phyloP scores from a whole-genome alignment of 2,888 invertebrate genomes.

The Epirrita christyi region DNA sequence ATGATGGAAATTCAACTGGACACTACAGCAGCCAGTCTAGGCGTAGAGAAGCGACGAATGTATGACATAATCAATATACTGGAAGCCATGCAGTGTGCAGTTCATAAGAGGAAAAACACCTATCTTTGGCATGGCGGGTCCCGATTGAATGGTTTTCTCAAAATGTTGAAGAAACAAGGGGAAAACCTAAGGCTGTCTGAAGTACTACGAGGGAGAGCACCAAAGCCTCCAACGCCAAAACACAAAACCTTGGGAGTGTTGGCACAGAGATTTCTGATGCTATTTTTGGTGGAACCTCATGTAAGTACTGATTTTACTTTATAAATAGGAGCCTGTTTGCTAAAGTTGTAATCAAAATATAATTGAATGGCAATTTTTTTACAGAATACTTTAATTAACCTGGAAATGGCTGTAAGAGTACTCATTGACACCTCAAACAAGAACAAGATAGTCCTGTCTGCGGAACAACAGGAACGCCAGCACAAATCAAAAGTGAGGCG shows the following conservation, averaged over 20 bases:
- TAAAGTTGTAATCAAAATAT: not conserved
- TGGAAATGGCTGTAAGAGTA: slow-evolving; percentile 88
- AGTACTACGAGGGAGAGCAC: slow-evolving; percentile 77
- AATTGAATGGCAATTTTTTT: slow-evolving; percentile 32
- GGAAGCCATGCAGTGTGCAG: slow-evolving; percentile 89
- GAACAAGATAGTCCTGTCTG: slow-evolving; percentile 80
- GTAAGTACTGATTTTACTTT: slow-evolving; percentile 62
- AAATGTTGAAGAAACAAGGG: slow-evolving; percentile 86
- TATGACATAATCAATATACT: slow-evolving; percentile 90
- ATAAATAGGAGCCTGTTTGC: not conserved
- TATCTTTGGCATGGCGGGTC: slow-evolving; percentile 89
- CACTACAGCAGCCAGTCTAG: slow-evolving; percentile 85
- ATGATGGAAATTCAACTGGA: slow-evolving; percentile 86
- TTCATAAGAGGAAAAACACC: slow-evolving; percentile 87
- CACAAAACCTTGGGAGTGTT: slow-evolving; percentile 88
- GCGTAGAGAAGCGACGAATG: slow-evolving; percentile 88
- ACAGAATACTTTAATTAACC: slow-evolving; percentile 86
- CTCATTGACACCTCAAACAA: slow-evolving; percentile 80
- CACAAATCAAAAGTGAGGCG: slow-evolving; percentile 89
- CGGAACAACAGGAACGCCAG: slow-evolving; percentile 80
- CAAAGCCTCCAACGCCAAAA: slow-evolving; percentile 80
- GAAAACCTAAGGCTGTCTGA: slow-evolving; percentile 80
- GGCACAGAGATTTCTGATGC: slow-evolving; percentile 89
- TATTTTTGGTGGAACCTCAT: slow-evolving; percentile 87
- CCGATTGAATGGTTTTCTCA: slow-evolving; percentile 84